Evolutionary conservation across 2,888 invertebrate genomes (phyloP), one percentile per base, ranked within the genome.

Genomic region (Troides aeacus): DNA sequence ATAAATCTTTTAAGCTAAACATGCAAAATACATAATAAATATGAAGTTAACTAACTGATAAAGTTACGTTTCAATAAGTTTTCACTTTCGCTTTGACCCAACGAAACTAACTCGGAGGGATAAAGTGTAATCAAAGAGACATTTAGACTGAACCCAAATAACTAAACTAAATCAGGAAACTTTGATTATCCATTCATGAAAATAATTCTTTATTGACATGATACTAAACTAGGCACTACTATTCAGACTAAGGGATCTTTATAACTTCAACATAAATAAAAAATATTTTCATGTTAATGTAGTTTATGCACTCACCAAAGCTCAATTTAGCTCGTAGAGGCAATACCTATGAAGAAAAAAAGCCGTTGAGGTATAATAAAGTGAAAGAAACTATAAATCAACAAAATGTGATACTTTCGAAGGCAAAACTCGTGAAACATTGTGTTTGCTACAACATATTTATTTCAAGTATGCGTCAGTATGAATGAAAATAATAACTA

Each of bases 291-390:
- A 15, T 12, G 12, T 15, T 12, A 46, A 46, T 53, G 2, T n/a
- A 7, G 18, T 3, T 53, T 18, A 7, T 53, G 6, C 18, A 53
- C 18, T 53, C 18, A 53, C 10, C 46, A 21, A 21, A 21, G 30
- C 5, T 46, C 8, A 46, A 46, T 2, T 46, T 46, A 53, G 18
- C 24, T 30, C 21, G 46, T 24, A 59, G 42, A 62, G 50, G 56
- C 53, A 62, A 68, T 53, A 46, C 50, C 62, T 66, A 50, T 39
- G 39, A 36, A 58, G 74, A 75, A 74, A 72, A 72, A 73, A 72
- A 77, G 73, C 78, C 77, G 79, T 77, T 73, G 75, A 70, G 69
- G 74, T 74, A 74, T 77, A 77, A 79, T 78, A 79, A 81, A 76
- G 75, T 77, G 78, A 72, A 69, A 71, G 71, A 65, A 61, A 72